Percentiles rank a stretch among this genome's conserved stretches.
Evolutionary conservation across 92 coral and sea anemone species (phyloP).

Genomic region (Zoanthus sansibaricus): DNA sequence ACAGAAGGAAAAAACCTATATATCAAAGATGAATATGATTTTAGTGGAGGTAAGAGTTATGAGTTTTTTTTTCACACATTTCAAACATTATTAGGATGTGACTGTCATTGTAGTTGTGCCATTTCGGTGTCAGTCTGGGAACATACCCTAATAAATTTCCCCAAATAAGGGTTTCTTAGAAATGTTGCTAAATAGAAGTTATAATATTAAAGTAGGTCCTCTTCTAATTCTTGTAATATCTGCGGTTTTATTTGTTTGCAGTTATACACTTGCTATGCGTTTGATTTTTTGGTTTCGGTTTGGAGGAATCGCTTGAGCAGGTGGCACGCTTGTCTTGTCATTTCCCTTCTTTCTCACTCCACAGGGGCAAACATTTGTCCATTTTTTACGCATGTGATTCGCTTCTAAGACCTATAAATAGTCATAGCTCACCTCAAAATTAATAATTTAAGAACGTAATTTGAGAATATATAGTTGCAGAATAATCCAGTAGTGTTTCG

Average conservation of each 20-base stretch:
- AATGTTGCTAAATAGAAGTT: neutral
- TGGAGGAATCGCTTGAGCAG: conserved; percentile 12
- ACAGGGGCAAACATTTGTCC: neutral
- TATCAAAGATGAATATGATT: conserved; percentile 97
- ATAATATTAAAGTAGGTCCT: neutral
- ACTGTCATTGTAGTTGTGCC: neutral
- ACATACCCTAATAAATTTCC: too few species aligned
- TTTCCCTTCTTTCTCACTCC: neutral
- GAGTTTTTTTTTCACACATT: neutral
- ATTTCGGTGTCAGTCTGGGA: neutral
- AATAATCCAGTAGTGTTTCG: too few species aligned
- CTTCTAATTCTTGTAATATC: neutral
- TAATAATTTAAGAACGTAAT: neutral
- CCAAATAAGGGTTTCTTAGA: neutral
- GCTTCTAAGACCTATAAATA: neutral
- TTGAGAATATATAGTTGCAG: neutral
- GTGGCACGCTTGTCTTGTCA: conserved; percentile 3
- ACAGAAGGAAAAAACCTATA: conserved; percentile 88
- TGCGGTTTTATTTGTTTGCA: neutral
- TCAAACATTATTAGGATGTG: conserved; percentile 5
- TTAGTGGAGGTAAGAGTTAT: conserved; percentile 87
- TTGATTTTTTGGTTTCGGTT: neutral
- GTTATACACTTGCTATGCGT: neutral
- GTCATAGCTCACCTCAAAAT: neutral
- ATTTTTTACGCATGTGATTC: conserved; percentile 12